These are phyloP conservation scores for Erpetoichthys calabaricus DNA, from an alignment of 2,797 vertebrate species.

Conservation along the genomic window DNA sequence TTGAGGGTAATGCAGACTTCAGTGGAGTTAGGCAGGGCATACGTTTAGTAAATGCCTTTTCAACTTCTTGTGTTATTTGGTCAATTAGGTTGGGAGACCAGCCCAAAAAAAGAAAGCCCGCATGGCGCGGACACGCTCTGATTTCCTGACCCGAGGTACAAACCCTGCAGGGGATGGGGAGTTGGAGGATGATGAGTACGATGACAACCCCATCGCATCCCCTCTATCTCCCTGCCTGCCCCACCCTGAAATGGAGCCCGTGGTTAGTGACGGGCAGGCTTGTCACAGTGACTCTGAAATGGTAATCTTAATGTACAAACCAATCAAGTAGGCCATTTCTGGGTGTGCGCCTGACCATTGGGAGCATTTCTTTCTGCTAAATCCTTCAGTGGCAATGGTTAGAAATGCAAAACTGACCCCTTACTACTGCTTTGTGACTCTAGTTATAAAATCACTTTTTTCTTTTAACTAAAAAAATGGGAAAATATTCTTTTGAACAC, in stretches of 20 bases:
- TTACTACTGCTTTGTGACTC: slow-evolving; percentile 30
- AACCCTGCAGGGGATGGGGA: slow-evolving; percentile 71
- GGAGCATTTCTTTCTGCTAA: slow-evolving; percentile 52
- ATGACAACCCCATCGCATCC: slow-evolving; percentile 56
- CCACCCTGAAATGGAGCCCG: slow-evolving; percentile 55
- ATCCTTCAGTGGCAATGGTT: slow-evolving; percentile 37
- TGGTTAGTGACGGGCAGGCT: slow-evolving; percentile 61
- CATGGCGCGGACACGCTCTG: slow-evolving; percentile 95
- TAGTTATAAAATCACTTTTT: background rate
- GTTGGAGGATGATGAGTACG: slow-evolving; percentile 83
- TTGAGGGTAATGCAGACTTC: too few species aligned
- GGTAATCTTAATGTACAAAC: slow-evolving; percentile 63
- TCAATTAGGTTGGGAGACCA: slow-evolving; percentile 80
- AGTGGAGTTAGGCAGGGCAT: too few species aligned
- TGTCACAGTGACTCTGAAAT: slow-evolving; percentile 98
- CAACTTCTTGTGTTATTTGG: slow-evolving; percentile 61
- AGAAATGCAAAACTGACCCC: slow-evolving; percentile 34
- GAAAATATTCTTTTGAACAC: too few species aligned
- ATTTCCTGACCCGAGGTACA: slow-evolving; percentile 94
- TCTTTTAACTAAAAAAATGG: too few species aligned
- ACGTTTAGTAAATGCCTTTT: slow-evolving; percentile 19
- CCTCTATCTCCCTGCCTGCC: slow-evolving; percentile 65
- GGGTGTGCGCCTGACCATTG: slow-evolving; percentile 26
- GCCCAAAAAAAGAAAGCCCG: slow-evolving; percentile 95
- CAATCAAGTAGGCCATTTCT: slow-evolving; percentile 26